These are phyloP conservation scores for Carassius auratus DNA, from an alignment of 2,113 vertebrate genomes.

Conservation along the genomic window DNA sequence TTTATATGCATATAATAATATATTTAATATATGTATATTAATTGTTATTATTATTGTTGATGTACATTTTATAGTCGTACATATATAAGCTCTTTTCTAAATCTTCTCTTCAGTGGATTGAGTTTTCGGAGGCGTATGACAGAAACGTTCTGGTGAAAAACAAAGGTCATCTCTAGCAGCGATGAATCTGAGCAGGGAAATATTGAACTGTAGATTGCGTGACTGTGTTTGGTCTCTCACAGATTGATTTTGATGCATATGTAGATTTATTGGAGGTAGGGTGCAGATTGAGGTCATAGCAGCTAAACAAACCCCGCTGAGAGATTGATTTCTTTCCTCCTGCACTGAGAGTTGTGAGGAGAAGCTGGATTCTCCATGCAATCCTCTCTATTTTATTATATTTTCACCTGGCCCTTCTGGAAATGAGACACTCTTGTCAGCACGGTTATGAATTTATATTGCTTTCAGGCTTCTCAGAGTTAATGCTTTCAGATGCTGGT, in stretches of 20 bases:
- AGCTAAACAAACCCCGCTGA: neutral
- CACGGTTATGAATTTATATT: slow-evolving; percentile 68
- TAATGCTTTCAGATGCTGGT: slow-evolving; percentile 63
- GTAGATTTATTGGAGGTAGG: slow-evolving; percentile 23
- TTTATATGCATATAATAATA: too few relatives aligned
- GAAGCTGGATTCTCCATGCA: slow-evolving; percentile 1
- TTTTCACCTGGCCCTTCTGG: slow-evolving; percentile 21
- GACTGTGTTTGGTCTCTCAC: neutral
- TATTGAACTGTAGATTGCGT: slow-evolving; percentile 12
- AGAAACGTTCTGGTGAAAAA: neutral
- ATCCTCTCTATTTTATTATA: slow-evolving; percentile 15
- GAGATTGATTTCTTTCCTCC: slow-evolving; percentile 15
- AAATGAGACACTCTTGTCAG: slow-evolving; percentile 44
- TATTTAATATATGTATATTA: neutral
- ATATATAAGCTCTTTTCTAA: neutral
- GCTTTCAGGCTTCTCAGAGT: slow-evolving; percentile 63
- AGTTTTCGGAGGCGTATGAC: neutral
- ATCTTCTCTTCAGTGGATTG: neutral
- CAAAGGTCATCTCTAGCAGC: neutral
- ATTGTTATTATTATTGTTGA: neutral
- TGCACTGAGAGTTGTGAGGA: slow-evolving; percentile 1
- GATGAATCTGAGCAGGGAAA: neutral
- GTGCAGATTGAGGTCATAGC: slow-evolving; percentile 36
- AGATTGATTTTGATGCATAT: slow-evolving; percentile 35
- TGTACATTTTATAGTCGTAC: neutral